Conservation (phyloP, 2,113 vertebrate species). For the Dinomys branickii region DNA sequence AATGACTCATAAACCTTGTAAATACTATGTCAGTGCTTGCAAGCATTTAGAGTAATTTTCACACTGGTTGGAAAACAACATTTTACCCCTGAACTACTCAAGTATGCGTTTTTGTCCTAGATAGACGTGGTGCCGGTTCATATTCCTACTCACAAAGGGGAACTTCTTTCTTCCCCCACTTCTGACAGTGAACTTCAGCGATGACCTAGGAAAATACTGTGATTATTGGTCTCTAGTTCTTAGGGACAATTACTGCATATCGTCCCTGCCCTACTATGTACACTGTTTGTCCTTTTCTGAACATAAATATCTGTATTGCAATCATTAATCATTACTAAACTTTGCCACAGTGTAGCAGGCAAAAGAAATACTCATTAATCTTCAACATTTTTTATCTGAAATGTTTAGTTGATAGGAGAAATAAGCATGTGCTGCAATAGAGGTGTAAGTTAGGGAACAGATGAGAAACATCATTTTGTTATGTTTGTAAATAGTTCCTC, state of each 20-base stretch:
- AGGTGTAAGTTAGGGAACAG: background rate
- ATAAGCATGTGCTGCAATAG: background rate
- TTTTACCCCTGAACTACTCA: constrained; percentile 45
- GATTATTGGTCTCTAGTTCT: background rate
- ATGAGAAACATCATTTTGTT: background rate
- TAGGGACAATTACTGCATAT: background rate
- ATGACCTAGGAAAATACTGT: background rate
- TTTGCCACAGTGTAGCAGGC: background rate
- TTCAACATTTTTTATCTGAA: constrained; percentile 19
- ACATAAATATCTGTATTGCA: background rate
- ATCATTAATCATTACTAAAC: background rate
- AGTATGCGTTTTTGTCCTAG: background rate
- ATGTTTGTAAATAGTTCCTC: background rate
- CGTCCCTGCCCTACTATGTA: background rate
- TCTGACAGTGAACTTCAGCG: background rate
- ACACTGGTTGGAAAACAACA: constrained; percentile 42
- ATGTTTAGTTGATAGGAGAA: background rate
- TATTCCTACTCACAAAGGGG: background rate
- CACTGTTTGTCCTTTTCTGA: background rate
- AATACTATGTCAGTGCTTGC: constrained; percentile 38
- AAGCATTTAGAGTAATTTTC: constrained; percentile 47
- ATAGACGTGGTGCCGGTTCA: background rate
- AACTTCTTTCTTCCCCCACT: background rate
- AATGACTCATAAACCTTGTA: constrained; percentile 69
- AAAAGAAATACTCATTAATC: background rate